Percentiles rank a stretch among this genome's conserved stretches.
These are phyloP conservation scores for Trachymyrmex cornetzi DNA, from an alignment of 1,140 invertebrate species.

Conservation along the genomic window DNA sequence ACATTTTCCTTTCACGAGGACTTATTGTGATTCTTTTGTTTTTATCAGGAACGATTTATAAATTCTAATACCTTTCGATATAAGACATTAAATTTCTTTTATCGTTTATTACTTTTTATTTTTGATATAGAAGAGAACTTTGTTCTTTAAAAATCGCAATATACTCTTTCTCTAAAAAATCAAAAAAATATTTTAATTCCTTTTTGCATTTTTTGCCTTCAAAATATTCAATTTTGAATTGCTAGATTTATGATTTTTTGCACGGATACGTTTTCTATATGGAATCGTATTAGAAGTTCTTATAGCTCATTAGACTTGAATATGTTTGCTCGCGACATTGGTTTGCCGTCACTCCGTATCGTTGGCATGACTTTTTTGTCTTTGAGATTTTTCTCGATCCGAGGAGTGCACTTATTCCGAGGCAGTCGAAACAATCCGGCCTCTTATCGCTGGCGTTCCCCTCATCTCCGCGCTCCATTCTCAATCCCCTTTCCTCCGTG, in stretches of 20 bases:
- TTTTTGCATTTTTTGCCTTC: not conserved
- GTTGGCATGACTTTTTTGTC: slow-evolving; percentile 13
- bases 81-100: not conserved
- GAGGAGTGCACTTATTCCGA: slow-evolving; percentile 26
- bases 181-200: not conserved
- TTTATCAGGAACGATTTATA: not conserved
- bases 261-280: not conserved
- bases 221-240: not conserved
- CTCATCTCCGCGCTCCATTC: slow-evolving; percentile 11
- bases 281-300: not conserved
- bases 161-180: not conserved
- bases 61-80: not conserved
- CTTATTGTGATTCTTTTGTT: not conserved
- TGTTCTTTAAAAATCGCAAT: not conserved
- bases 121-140: not conserved
- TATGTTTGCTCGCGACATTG: slow-evolving; percentile 1
- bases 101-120: not conserved
- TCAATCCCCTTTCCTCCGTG: not conserved
- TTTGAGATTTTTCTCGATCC: slow-evolving; percentile 15
- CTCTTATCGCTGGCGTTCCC: slow-evolving; percentile 60
- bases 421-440: slow-evolving; percentile 61
- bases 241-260: not conserved
- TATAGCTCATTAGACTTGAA: not conserved
- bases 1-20: not conserved
- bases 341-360: slow-evolving; percentile 26